phyloP scores from a whole-genome alignment of 1,140 invertebrate genomes.

The Palaemon carinicauda region DNA sequence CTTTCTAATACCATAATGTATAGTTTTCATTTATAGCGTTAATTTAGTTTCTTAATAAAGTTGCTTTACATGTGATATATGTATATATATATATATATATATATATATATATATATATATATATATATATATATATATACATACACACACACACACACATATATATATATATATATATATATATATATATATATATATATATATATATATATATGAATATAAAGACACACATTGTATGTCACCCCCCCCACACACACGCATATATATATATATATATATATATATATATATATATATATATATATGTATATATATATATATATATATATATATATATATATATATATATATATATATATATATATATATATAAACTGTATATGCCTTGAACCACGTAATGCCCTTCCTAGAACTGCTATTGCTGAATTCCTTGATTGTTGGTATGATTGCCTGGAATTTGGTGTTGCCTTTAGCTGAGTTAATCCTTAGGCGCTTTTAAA shows the following conservation, averaged over 20 bases:
- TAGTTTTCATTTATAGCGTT: no score
- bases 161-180: background rate
- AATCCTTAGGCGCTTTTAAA: no score
- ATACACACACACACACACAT: background rate
- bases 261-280: background rate
- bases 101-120: constrained; percentile 28
- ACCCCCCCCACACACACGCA: background rate
- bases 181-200: constrained; percentile 19
- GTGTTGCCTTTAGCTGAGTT: no score
- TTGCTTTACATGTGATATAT: background rate
- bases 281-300: background rate
- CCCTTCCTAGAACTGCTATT: no score
- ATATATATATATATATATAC: background rate
- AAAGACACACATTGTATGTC: background rate
- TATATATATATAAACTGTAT: no score
- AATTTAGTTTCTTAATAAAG: no score
- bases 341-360: background rate
- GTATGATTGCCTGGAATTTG: no score
- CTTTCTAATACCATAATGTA: no score
- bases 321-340: constrained; percentile 14
- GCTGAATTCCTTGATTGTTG: no score
- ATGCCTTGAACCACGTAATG: no score
- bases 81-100: constrained; percentile 16
- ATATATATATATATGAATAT: constrained; percentile 3
- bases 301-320: constrained; percentile 28